Conservation (phyloP, 1,140 invertebrate genomes). For the Macrostomum lignano region DNA sequence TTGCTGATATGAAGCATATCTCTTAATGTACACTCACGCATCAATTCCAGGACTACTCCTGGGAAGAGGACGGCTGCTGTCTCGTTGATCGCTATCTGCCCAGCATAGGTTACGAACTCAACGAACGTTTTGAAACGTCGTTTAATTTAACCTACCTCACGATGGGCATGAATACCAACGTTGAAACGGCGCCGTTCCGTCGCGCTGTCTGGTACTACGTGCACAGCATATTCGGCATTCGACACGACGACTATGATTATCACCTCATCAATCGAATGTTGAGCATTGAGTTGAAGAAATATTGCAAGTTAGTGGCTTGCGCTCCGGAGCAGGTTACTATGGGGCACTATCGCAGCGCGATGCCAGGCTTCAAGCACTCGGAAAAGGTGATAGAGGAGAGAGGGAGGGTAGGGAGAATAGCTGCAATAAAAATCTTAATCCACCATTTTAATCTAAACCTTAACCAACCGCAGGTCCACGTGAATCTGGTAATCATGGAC, state of each 20-base stretch:
- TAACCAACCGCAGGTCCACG: too few relatives aligned
- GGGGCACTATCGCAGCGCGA: too few relatives aligned
- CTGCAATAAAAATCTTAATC: too few relatives aligned
- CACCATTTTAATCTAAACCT: too few relatives aligned
- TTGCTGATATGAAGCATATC: too few relatives aligned
- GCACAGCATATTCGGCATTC: constrained; percentile 57
- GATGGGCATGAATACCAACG: constrained; percentile 49
- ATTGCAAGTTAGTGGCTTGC: too few relatives aligned
- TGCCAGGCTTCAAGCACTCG: too few relatives aligned
- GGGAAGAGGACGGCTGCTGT: constrained; percentile 65
- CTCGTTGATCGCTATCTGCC: constrained; percentile 53
- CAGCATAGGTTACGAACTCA: constrained; percentile 49
- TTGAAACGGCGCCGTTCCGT: constrained; percentile 59
- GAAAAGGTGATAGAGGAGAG: too few relatives aligned
- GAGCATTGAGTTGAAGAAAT: constrained; percentile 49
- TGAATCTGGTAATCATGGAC: too few relatives aligned
- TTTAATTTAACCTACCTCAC: constrained; percentile 49
- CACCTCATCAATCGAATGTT: constrained; percentile 54
- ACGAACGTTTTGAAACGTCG: constrained; percentile 56
- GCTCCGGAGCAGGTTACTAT: too few relatives aligned
- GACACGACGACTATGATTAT: constrained; percentile 67
- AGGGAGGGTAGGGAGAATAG: too few relatives aligned
- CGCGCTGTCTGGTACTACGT: constrained; percentile 71
- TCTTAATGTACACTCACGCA: too few relatives aligned
- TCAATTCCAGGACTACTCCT: constrained; percentile 57